A percentile compares a stretch with the other conserved stretches of the same genome.
phyloP scores from a whole-genome alignment of 1,140 invertebrate genomes.

The Galleria mellonella region DNA sequence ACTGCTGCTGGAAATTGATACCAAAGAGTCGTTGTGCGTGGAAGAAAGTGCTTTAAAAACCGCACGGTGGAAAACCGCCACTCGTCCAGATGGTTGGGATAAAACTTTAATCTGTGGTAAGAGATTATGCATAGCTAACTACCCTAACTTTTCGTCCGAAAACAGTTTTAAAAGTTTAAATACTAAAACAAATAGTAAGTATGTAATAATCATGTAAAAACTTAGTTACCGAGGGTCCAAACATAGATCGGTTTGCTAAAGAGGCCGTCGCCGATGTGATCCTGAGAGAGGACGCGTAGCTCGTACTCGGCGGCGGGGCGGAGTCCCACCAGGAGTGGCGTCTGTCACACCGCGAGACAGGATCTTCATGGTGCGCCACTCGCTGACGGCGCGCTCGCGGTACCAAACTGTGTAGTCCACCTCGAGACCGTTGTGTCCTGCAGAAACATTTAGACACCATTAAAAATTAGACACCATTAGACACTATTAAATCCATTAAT shows the following conservation, averaged over 20 bases:
- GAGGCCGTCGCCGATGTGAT: conserved; percentile 89
- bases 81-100: no score
- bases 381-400: conserved; percentile 79
- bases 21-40: no score
- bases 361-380: conserved; percentile 86
- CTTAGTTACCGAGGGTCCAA: conserved; percentile 82
- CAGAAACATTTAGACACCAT: not conserved
- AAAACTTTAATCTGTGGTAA: no score
- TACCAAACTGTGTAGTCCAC: conserved; percentile 92
- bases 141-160: no score
- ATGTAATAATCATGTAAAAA: not conserved
- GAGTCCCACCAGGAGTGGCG: conserved; percentile 86
- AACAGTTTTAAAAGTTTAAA: no score
- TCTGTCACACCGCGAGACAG: conserved; percentile 81
- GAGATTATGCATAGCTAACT: no score
- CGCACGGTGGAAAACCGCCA: no score
- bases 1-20: no score
- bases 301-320: conserved; percentile 88
- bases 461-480: no score
- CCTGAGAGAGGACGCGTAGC: conserved; percentile 92
- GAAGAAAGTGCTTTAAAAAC: no score
- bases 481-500: no score
- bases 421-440: conserved; percentile 86
- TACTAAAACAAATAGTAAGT: no score
- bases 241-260: conserved; percentile 90